Base-by-base conservation (phyloP, 2,113 vertebrate genomes). In the Mohoua ochrocephala region DNA sequence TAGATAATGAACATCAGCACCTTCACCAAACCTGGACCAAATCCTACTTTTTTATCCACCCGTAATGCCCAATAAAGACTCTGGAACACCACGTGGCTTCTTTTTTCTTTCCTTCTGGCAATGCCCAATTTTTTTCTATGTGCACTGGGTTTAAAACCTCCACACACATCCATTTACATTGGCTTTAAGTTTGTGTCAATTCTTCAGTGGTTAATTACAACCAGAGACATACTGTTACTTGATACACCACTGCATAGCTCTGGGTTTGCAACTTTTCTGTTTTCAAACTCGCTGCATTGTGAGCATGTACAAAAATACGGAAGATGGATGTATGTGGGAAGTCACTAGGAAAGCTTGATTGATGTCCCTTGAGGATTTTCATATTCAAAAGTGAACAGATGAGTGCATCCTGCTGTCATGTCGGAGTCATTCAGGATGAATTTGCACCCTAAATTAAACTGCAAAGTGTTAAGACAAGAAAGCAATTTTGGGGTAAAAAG, bases 301-400 rank as follows among this genome's bases (percentile, higher is more conserved):
- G 44, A 93, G 24, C 44, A 49, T 1, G 14, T 53, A 63, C n/a
- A 68, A 78, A 91, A 91, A 57, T 49, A 45, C 0, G 1, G 69
- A 89, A 95, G 84, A 84, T 60, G 23, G n/a, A 64, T 87, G 22
- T 53, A 64, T 82, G 63, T 68, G 56, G 83, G 89, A 83, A 93
- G 65, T 81, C 89, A 56, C 84, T 47, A 70, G 70, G 76, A 96
- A 95, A 93, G 39, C 47, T 64, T 95, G 86, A 92, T 27, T 68
- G 76, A 84, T 67, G 35, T 87, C 84, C 76, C 74, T 41, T 49
- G 61, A 87, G 84, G 44, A n/a, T 82, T 91, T 90, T 65, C 68
- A 67, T 79, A 61, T 79, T 65, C 67, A 76, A 42, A 95, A 95
- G 47, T 9, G 2, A 78, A 75, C 76, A 87, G 69, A 41, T 47